Evolutionary conservation across 2,888 invertebrate genomes (phyloP).

Genomic region (Drosophila stalkeri): DNA sequence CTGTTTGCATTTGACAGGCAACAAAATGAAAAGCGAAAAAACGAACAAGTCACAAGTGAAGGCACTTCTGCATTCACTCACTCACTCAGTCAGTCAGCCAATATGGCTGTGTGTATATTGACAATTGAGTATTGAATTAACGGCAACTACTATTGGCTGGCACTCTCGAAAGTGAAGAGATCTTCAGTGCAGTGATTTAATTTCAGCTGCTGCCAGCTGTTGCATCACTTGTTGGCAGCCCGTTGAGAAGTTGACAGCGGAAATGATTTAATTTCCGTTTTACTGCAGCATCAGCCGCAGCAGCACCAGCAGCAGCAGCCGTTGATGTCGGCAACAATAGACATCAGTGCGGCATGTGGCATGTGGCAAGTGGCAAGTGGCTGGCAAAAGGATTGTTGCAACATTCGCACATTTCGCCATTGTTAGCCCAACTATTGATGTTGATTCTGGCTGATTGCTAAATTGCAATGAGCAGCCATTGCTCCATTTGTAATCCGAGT

Average conservation of each 20-base stretch:
- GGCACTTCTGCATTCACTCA: constrained; percentile 14
- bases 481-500: constrained; percentile 23
- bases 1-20: constrained; percentile 34
- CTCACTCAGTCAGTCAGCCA: constrained; percentile 7
- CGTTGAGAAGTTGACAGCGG: constrained; percentile 48
- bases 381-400: constrained; percentile 11
- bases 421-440: constrained; percentile 27
- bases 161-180: constrained; percentile 36
- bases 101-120: constrained; percentile 28
- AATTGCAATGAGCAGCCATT: constrained; percentile 32
- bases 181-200: constrained; percentile 47
- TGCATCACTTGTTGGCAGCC: constrained; percentile 56
- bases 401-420: constrained; percentile 19
- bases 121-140: constrained; percentile 48
- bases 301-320: constrained; percentile 13
- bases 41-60: constrained; percentile 1
- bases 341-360: constrained; percentile 39
- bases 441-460: constrained; percentile 38
- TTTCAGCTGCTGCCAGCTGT: constrained; percentile 63
- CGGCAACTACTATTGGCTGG: constrained; percentile 30
- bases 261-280: constrained; percentile 77
- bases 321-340: constrained; percentile 27
- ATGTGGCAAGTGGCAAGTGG: constrained; percentile 42
- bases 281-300: constrained; percentile 31
- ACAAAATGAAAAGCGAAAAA: background rate